These are phyloP conservation scores for Cephalopachus bancanus DNA, from an alignment of 2,797 vertebrate genomes.

Conservation along the genomic window DNA sequence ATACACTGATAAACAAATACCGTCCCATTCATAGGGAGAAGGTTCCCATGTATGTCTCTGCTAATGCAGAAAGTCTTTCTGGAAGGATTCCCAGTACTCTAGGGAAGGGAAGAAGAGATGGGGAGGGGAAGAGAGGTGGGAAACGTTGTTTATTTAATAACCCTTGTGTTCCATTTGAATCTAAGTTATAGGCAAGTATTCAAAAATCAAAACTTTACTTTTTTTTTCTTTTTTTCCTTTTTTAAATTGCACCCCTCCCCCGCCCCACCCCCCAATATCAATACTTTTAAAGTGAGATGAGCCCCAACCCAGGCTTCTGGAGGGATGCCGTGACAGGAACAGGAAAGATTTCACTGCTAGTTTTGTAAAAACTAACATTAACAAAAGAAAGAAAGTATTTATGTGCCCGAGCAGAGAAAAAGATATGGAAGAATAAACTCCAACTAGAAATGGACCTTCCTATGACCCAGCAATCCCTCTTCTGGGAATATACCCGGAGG, in stretches of 20 bases:
- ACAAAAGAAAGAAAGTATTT: not conserved
- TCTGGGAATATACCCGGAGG: too few species aligned
- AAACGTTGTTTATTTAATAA: not conserved
- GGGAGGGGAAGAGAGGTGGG: fast-evolving
- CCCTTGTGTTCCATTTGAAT: not conserved
- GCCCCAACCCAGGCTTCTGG: not conserved
- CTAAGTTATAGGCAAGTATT: not conserved
- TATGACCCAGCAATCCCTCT: too few species aligned
- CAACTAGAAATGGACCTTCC: too few species aligned
- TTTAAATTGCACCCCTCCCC: too few species aligned
- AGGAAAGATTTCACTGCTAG: not conserved
- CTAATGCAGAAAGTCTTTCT: not conserved
- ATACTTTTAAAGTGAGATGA: not conserved
- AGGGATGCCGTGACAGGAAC: not conserved
- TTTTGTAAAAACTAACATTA: not conserved
- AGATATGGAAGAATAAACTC: not conserved
- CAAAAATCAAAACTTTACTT: not conserved
- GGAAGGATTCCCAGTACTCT: not conserved
- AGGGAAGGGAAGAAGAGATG: not conserved
- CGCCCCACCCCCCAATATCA: too few species aligned
- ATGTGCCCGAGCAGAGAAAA: not conserved
- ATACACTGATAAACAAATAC: not conserved
- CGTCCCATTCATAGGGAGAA: not conserved
- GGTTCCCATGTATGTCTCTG: not conserved
- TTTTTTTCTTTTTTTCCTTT: too few species aligned